phyloP scores from a whole-genome alignment of 2,797 vertebrate genomes.

The Anguilla megastoma region DNA sequence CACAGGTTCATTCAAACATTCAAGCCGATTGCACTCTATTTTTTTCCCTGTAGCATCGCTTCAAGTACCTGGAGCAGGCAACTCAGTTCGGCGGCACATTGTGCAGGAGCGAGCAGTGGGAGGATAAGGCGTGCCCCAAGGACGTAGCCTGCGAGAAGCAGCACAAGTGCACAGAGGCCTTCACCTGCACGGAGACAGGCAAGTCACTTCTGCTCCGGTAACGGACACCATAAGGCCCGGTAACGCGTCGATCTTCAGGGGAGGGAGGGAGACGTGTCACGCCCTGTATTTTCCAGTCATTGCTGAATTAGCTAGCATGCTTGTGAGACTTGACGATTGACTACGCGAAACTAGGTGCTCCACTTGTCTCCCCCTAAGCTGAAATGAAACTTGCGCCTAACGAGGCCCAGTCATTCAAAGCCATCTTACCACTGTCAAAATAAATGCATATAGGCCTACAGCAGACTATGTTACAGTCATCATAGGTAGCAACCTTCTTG shows the following conservation, averaged over 20 bases:
- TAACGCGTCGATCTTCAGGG: no score
- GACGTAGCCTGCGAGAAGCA: slow-evolving; percentile 62
- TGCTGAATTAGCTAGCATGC: not conserved
- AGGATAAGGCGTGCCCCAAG: slow-evolving; percentile 66
- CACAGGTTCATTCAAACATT: not conserved
- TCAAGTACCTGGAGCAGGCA: slow-evolving; percentile 73
- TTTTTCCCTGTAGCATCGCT: slow-evolving; percentile 69
- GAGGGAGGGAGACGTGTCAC: not conserved
- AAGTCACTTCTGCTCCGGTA: slow-evolving; percentile 46
- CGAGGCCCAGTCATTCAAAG: not conserved
- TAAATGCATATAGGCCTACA: not conserved
- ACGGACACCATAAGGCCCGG: no score
- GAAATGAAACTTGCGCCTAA: not conserved
- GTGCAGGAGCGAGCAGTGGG: slow-evolving; percentile 77
- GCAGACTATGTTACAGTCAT: not conserved
- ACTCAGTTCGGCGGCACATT: slow-evolving; percentile 71
- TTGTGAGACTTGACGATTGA: not conserved
- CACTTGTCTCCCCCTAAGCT: not conserved
- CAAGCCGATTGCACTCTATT: not conserved
- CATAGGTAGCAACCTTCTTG: not conserved
- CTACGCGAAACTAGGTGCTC: not conserved
- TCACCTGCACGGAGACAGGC: slow-evolving; percentile 82
- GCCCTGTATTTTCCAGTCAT: not conserved
- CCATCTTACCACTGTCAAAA: not conserved
- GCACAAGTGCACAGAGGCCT: slow-evolving; percentile 72